A percentile compares a stretch with the other conserved stretches of the same genome.
These are phyloP conservation scores for Tychaedon coryphoeus DNA, from an alignment of 2,113 vertebrate genomes.

Conservation along the genomic window DNA sequence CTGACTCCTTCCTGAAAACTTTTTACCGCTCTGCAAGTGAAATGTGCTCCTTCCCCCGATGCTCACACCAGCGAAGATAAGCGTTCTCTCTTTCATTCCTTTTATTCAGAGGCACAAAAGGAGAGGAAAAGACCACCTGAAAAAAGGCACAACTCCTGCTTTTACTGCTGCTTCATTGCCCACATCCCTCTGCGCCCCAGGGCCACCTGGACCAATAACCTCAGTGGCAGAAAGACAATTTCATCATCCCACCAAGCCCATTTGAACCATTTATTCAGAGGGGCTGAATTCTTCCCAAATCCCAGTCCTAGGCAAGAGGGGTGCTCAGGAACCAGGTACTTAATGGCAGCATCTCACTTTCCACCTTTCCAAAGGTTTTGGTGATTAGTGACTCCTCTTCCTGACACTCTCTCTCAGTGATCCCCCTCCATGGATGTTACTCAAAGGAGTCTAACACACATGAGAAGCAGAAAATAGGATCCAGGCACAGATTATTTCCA, in stretches of 20 bases:
- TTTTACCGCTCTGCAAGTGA: background rate
- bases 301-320: background rate
- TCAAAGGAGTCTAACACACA: background rate
- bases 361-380: background rate
- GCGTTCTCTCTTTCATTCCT: background rate
- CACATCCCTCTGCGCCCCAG: accelerated
- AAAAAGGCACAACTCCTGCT: background rate
- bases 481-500: background rate
- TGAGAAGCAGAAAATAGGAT: background rate
- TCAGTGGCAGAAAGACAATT: background rate
- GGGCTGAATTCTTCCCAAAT: background rate
- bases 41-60: background rate
- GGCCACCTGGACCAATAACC: background rate
- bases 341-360: background rate
- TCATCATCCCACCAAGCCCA: background rate
- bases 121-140: background rate
- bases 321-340: background rate
- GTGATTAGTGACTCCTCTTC: background rate
- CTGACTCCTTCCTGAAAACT: background rate
- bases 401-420: background rate
- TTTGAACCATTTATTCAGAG: background rate
- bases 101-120: background rate
- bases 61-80: background rate
- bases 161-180: background rate
- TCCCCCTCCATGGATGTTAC: background rate